Evolutionary conservation across 2,888 invertebrate genomes (phyloP), one percentile per base, ranked within the genome.

Genomic region (Caenorhabditis becei): DNA sequence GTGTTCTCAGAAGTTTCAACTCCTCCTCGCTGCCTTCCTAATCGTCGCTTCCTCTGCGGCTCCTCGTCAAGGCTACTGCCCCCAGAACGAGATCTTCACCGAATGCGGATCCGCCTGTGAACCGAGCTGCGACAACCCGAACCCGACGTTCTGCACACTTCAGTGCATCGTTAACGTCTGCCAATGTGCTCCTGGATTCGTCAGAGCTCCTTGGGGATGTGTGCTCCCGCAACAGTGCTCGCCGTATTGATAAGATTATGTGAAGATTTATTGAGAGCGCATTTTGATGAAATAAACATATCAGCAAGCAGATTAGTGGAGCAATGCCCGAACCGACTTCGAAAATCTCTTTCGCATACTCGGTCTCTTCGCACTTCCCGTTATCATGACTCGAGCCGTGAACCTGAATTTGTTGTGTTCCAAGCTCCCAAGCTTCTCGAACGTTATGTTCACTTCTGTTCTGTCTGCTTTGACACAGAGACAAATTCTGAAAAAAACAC

Each of bases 101-200:
- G 20, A 28, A 2, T 65, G 65, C 20, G 65, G 65, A 35, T 37
- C 35, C 16, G 35, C 65, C 1, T 65, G 65, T 23, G 65, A 65
- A 20, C 65, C 65, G 20, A 37, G 28, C 24, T 65, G 65, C 24
- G 20, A 20, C 16, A 53, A 65, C 35, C 65, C 65, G 8, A 24
- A 53, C 8, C 65, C 65, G 26, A 20, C 11, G n/a, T 4, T 37
- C 4, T 65, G 65, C 37, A 65, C 35, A 5, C 32, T 49, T 4
- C 32, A 32, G 10, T 65, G 65, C 24, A 53, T 65, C 32, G 16
- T 53, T 16, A 53, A 65, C 23, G 53, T 53, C 2, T 65, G 65
- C 37, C 65, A 65, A 20, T 65, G 65, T 32, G 32, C 65, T 8
- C 32, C 18, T 1, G 65, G 65, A 23, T 65, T 65, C 24, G 53